Evolutionary conservation across 2,113 vertebrate genomes (phyloP).

Genomic region (Chionodraco myersi): DNA sequence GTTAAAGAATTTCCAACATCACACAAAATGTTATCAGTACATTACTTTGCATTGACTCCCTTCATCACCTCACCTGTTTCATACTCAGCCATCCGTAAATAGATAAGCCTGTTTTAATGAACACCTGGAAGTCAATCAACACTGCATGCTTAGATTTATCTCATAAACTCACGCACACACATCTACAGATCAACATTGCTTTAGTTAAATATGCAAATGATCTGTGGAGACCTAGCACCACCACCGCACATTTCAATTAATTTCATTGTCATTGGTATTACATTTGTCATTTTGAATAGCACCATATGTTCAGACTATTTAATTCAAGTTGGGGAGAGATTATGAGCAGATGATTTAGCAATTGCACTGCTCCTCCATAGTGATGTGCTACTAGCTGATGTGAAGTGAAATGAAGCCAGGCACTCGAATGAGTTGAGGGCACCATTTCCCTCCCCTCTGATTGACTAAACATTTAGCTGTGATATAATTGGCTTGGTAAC

Average conservation of each 20-base stretch:
- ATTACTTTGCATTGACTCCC: conserved; percentile 3
- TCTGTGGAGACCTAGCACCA: conserved; percentile 30
- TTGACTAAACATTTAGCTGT: conserved; percentile 73
- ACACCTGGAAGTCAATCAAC: conserved; percentile 38
- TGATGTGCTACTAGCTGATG: conserved; percentile 53
- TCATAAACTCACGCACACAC: conserved; percentile 28
- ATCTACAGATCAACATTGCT: conserved; percentile 23
- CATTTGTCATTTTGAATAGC: conserved; percentile 60
- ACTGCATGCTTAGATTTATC: conserved; percentile 5
- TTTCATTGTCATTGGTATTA: conserved; percentile 56
- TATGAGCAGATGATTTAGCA: conserved; percentile 70
- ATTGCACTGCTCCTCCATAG: conserved; percentile 40
- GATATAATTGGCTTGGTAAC: conserved; percentile 74
- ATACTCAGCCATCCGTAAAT: neutral
- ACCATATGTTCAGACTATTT: conserved; percentile 64
- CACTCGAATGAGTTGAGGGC: conserved; percentile 48
- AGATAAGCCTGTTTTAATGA: conserved; percentile 28
- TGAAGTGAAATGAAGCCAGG: conserved; percentile 61
- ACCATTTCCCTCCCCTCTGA: conserved; percentile 58
- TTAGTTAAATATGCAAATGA: conserved; percentile 57
- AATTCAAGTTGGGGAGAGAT: conserved; percentile 61
- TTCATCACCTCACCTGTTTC: conserved; percentile 19
- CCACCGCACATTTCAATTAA: conserved; percentile 50
- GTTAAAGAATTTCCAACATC: neutral
- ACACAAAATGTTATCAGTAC: neutral